These are phyloP conservation scores for Passer montanus DNA, from an alignment of 2,113 vertebrate species.

Conservation along the genomic window DNA sequence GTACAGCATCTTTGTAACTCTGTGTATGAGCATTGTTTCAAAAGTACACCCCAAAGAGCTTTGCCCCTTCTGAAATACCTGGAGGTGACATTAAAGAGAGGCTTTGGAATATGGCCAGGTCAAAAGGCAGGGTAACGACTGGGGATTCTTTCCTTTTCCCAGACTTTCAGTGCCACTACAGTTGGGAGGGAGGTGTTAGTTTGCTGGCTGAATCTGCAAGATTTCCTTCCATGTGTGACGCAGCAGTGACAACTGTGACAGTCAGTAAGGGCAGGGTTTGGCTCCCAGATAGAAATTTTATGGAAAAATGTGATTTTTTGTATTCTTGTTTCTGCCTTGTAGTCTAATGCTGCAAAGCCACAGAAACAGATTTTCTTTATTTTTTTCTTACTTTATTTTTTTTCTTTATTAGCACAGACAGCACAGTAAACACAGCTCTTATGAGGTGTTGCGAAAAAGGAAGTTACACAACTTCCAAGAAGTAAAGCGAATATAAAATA, in stretches of 20 bases:
- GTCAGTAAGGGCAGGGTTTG: background rate
- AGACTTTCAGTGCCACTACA: background rate
- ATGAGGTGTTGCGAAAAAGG: background rate
- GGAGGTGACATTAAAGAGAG: background rate
- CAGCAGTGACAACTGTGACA: background rate
- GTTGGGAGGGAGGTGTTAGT: background rate
- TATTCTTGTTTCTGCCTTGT: background rate
- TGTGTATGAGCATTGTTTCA: background rate
- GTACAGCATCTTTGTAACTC: background rate
- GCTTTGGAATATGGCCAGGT: background rate
- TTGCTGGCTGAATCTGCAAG: background rate
- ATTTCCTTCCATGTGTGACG: background rate
- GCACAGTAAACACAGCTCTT: background rate
- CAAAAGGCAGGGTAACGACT: rapidly evolving
- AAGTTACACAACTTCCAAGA: constrained; percentile 47
- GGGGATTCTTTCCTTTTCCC: background rate
- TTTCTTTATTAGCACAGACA: background rate
- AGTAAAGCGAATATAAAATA: background rate
- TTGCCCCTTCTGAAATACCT: background rate
- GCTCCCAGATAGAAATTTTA: background rate
- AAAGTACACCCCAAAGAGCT: rapidly evolving
- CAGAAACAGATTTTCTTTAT: background rate
- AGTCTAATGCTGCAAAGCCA: background rate
- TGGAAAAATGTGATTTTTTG: background rate
- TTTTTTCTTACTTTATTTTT: background rate